These are phyloP conservation scores for Lutjanus argentimaculatus DNA, from an alignment of 2,797 vertebrate genomes.

Conservation along the genomic window DNA sequence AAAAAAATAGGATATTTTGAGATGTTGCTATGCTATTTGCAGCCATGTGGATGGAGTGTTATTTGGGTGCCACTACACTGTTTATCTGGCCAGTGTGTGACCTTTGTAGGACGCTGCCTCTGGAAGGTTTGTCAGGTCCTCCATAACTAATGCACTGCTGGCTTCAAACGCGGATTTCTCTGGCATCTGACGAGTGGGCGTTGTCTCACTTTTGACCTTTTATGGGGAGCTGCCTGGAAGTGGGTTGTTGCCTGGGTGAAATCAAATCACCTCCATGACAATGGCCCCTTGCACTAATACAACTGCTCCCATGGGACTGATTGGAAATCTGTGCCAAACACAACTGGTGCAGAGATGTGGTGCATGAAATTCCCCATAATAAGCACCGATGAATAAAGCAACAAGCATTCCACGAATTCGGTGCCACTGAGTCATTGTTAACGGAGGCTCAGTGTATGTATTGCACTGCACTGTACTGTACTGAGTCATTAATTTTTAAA, in stretches of 20 bases:
- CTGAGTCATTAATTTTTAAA: neutral
- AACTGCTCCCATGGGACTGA: neutral
- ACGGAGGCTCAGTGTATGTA: slow-evolving; percentile 3
- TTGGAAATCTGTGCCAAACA: slow-evolving; percentile 18
- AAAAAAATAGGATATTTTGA: slow-evolving; percentile 67
- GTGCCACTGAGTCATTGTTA: neutral
- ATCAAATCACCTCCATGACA: slow-evolving; percentile 32
- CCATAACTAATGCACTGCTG: slow-evolving; percentile 50
- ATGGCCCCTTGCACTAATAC: slow-evolving; percentile 14
- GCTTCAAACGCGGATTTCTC: slow-evolving; percentile 50
- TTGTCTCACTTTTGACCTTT: slow-evolving; percentile 60
- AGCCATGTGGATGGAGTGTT: slow-evolving; percentile 29
- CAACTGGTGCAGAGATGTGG: neutral
- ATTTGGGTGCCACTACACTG: slow-evolving; percentile 56
- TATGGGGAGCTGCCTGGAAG: slow-evolving; percentile 36
- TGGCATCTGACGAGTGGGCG: slow-evolving; percentile 67
- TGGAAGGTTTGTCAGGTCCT: slow-evolving; percentile 34
- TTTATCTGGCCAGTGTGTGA: slow-evolving; percentile 63
- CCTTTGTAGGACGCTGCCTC: slow-evolving; percentile 52
- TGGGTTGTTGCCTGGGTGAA: slow-evolving; percentile 37
- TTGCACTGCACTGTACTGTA: neutral
- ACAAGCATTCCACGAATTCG: neutral
- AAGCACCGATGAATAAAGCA: neutral
- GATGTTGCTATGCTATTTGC: slow-evolving; percentile 72
- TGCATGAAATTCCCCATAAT: slow-evolving; percentile 4